Evolutionary conservation across 2,797 vertebrate genomes (phyloP).

Genomic region (Allobates femoralis): DNA sequence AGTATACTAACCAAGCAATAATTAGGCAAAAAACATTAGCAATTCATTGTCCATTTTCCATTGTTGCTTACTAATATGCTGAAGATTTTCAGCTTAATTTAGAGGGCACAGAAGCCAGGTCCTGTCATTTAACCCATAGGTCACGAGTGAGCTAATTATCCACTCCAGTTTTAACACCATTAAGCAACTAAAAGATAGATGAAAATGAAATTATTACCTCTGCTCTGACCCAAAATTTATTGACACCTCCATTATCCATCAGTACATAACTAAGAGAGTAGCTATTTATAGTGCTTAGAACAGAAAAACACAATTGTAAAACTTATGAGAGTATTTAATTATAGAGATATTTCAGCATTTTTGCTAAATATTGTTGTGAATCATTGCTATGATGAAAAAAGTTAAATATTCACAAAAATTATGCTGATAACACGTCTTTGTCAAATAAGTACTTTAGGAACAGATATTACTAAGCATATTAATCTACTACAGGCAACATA

Average conservation of each 20-base stretch:
- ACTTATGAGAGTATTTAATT: neutral
- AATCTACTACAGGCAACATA: neutral
- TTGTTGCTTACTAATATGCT: conserved; percentile 37
- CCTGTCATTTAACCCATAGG: conserved; percentile 17
- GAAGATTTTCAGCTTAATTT: conserved; percentile 16
- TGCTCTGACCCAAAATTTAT: conserved; percentile 21
- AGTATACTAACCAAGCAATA: neutral
- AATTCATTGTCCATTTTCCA: conserved; percentile 22
- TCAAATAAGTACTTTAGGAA: conserved; percentile 14
- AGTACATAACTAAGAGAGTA: neutral
- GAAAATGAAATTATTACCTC: conserved; percentile 9
- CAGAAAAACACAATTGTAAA: neutral
- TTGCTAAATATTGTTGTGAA: neutral
- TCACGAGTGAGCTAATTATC: conserved; percentile 37
- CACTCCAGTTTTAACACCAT: neutral
- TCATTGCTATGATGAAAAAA: neutral
- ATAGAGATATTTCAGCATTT: neutral
- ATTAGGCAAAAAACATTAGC: conserved; percentile 22
- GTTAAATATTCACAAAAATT: conserved; percentile 4
- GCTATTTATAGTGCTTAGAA: neutral
- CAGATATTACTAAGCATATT: neutral
- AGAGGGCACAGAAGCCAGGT: neutral
- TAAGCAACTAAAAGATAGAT: neutral
- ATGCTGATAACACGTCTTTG: neutral
- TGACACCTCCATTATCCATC: conserved; percentile 13